phyloP scores from a whole-genome alignment of 2,797 vertebrate genomes.

The Gymnocypris eckloni region DNA sequence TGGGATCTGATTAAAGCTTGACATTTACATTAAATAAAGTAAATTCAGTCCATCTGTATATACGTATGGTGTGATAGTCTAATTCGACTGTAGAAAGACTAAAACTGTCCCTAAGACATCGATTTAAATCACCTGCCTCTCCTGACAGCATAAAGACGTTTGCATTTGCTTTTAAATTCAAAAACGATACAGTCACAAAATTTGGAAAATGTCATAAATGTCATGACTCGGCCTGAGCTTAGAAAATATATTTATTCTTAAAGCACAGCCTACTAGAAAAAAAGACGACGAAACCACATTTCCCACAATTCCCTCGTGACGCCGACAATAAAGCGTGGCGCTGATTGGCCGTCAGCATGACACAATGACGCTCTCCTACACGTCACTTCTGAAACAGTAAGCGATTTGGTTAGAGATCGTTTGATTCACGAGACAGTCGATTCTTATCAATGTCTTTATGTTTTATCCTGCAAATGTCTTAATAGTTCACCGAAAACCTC shows the following conservation, averaged over 20 bases:
- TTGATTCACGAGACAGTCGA: not conserved
- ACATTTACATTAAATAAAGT: not conserved
- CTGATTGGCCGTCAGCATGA: slow-evolving; percentile 67
- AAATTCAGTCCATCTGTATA: not conserved
- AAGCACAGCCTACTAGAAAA: not conserved
- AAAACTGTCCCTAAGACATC: not conserved
- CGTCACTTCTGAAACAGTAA: slow-evolving; percentile 30
- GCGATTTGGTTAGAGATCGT: not conserved
- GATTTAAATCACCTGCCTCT: not conserved
- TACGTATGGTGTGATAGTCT: not conserved
- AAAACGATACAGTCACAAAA: not conserved
- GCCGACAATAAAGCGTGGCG: not conserved
- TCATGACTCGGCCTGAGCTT: no score
- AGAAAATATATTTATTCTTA: not conserved
- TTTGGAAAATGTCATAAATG: not conserved
- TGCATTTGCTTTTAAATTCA: not conserved
- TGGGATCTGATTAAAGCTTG: not conserved
- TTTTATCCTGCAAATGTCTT: not conserved
- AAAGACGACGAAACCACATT: slow-evolving; percentile 61
- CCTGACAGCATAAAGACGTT: not conserved
- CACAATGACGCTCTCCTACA: not conserved
- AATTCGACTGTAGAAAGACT: not conserved
- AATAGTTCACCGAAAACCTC: no score
- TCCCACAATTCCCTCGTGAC: slow-evolving; percentile 61
- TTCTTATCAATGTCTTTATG: not conserved